Base-by-base conservation (phyloP, 2,113 vertebrate species). In the Nettapus auritus region DNA sequence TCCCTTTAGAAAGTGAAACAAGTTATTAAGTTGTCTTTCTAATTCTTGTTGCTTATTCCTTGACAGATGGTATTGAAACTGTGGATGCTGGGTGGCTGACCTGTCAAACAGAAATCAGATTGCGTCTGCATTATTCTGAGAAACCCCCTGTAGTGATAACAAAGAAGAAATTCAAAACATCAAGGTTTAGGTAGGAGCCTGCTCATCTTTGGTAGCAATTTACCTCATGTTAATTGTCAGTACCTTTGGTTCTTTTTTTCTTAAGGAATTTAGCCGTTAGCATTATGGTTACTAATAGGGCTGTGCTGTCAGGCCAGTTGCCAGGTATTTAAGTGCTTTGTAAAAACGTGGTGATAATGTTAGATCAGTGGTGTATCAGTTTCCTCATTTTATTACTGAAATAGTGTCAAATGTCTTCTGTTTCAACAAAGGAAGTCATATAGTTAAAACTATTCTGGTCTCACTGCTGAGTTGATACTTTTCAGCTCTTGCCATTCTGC, bases 131-230 rank as follows among this genome's bases (percentile, higher is more conserved):
- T 98, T 98, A 98, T 97, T 99, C 99, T 74, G 98, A 99, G 96
- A 99, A 97, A 95, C 93, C 98, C 60, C 99, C 99, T 29, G 99
- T 99, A 67, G 98, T 98, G 38, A 99, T 99, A 91, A 98, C 99
- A 8, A 99, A 99, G 98, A 99, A 99, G 96, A 99, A 99, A 97
- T 99, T 98, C 95, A 99, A 99, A 98, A 99, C 99, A 82, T 99
- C 99, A 53, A 98, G 99, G 95, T 99, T 99, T 98, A 99, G 99
- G 99, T 99, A 98, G 96, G 97, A 93, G 38, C 31, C 64, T 76
- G 28, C 81, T 93, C 85, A n/a, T 95, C 55, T 86, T 26, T 36
- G 8, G 25, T 14, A 62, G 46, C n/a, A 73, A 15, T 93, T 95
- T 90, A 18, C 34, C 23, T 91, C 12, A 5, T 59, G 38, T 68